These are phyloP conservation scores for Sarotherodon lohbergeri DNA, from an alignment of 2,113 vertebrate species.

Conservation along the genomic window DNA sequence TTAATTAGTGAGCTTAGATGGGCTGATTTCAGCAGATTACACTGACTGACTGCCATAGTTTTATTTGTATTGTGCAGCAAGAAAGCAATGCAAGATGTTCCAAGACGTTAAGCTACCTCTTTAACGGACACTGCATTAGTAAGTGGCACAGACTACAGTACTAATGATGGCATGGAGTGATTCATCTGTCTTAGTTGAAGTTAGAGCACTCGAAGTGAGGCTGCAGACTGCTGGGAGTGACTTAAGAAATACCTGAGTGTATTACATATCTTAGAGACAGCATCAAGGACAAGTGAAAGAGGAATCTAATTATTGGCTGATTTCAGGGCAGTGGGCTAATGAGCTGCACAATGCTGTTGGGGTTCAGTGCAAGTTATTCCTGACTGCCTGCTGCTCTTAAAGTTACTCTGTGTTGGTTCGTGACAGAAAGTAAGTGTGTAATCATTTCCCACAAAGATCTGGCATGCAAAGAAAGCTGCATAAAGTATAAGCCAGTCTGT, in stretches of 20 bases:
- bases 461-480: constrained; percentile 15
- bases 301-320: constrained; percentile 56
- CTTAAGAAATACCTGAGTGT: constrained; percentile 27
- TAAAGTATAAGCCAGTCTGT: background rate
- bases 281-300: constrained; percentile 54
- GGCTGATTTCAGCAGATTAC: background rate
- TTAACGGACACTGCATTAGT: background rate
- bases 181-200: background rate
- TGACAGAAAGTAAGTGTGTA: background rate
- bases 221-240: background rate
- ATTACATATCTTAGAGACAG: constrained; percentile 13
- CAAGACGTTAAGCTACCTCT: background rate
- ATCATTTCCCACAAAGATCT: constrained; percentile 19
- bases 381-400: constrained; percentile 14
- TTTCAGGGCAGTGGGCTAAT: constrained; percentile 64
- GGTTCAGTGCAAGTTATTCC: constrained; percentile 54
- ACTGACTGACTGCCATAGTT: background rate
- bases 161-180: background rate
- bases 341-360: constrained; percentile 48
- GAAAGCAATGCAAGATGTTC: background rate
- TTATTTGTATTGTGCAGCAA: background rate
- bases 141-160: background rate
- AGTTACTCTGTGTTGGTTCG: background rate
- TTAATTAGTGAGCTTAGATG: background rate
- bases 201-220: background rate